Percentiles rank a stretch among this genome's conserved stretches.
Evolutionary conservation across 2,888 invertebrate genomes (phyloP).

Genomic region (Drosophila stalkeri): DNA sequence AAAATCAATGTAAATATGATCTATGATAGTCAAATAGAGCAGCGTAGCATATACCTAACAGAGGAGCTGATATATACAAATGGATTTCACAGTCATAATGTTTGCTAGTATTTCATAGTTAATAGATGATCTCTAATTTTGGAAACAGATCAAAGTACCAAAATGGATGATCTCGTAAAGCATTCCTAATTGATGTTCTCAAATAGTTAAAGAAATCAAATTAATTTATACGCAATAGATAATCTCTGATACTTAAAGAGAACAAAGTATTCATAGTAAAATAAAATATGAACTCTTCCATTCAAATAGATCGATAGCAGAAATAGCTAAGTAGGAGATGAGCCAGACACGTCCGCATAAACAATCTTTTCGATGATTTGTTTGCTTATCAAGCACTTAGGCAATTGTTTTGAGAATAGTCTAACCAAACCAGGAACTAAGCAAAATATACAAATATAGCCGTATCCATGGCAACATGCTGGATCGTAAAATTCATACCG

Average conservation of each 20-base stretch:
- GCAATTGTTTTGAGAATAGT: conserved; percentile 57
- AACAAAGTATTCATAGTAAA: background rate
- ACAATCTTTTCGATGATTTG: conserved; percentile 49
- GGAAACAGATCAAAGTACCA: background rate
- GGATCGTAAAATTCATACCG: conserved; percentile 27
- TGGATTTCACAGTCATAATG: too few relatives aligned
- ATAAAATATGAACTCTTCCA: background rate
- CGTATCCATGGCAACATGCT: conserved; percentile 10
- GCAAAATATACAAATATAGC: conserved; percentile 50
- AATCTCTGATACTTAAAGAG: background rate
- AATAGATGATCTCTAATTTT: background rate
- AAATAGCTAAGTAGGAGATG: background rate
- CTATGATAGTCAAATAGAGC: background rate
- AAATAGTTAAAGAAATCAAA: background rate
- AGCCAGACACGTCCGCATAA: conserved; percentile 27
- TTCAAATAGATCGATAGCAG: background rate
- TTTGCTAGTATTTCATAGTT: background rate
- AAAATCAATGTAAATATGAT: background rate
- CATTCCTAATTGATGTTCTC: too few relatives aligned
- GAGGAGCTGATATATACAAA: too few relatives aligned
- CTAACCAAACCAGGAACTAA: conserved; percentile 31
- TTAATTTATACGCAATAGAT: background rate
- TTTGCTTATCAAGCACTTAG: conserved; percentile 66
- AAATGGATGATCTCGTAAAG: background rate
- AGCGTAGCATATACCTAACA: too few relatives aligned